Base-by-base conservation (phyloP, 2,113 vertebrate species). In the Neomonachus schauinslandi region DNA sequence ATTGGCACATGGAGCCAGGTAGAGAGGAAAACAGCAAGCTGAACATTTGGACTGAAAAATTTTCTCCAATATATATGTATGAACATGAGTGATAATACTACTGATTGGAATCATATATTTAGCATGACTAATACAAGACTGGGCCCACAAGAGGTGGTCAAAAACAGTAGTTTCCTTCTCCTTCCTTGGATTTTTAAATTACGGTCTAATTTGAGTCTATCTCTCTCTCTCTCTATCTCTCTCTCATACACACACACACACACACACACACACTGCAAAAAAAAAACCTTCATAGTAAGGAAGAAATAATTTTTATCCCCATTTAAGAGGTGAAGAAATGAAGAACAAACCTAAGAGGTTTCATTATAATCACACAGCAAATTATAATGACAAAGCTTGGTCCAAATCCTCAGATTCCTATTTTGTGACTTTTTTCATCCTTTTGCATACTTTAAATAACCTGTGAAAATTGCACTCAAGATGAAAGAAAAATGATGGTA, bases 291-390 rank as follows among this genome's bases (percentile, higher is more conserved):
- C 57, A 33, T 22, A 91, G 4, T 39, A 77, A 91, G 42, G 81
- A 65, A 57, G 49, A 91, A 83, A 69, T 61, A 7, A 84, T 51
- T 59, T 71, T 42, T 90, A 74, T 69, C 3, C 28, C 31, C 19
- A 42, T 7, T 67, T 92, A 88, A 80, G 18, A 88, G 36, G 63
- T 71, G 91, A 95, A 95, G 36, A 96, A 84, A 91, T 33, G 21
- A 33, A 85, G 19, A 71, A 76, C 16, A 80, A 81, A n/a, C 1
- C 57, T 46, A 39, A 3, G 2, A 12, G 11, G 2, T n/a, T 83
- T 93, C 77, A 63, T 85, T 55, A 93, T 4, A 55, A 53, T 69
- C 67, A 65, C 42, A 26, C 11, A 93, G 61, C 31, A 93, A 88
- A 82, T 83, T 89, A 63, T 46, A 39, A 80, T n/a, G 76, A 59